Conservation (phyloP, 2,888 invertebrate species). For the Caenorhabditis afra region DNA sequence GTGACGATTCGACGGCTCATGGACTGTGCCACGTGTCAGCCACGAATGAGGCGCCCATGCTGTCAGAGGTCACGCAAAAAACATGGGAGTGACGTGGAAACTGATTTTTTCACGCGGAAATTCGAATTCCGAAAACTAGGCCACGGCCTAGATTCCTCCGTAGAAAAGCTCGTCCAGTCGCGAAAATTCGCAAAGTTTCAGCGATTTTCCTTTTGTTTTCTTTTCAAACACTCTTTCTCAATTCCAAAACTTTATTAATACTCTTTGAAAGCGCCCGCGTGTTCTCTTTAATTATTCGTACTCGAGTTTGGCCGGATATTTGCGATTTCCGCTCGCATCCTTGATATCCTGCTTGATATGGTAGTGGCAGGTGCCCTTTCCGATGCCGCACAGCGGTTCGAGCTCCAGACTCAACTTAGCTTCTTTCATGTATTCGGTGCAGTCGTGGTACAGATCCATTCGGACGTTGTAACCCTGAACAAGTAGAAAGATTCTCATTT, state of each 20-base stretch:
- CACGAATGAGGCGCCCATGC: constrained; percentile 16
- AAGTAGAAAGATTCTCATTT: too few species aligned
- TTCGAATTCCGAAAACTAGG: constrained; percentile 1
- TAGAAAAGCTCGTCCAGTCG: neutral
- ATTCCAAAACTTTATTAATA: neutral
- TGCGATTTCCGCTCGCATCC: neutral
- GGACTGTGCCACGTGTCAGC: constrained; percentile 26
- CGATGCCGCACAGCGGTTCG: constrained; percentile 12
- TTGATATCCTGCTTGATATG: constrained; percentile 24
- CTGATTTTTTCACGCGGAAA: neutral
- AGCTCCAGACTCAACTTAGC: neutral
- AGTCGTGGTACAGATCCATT: constrained; percentile 26
- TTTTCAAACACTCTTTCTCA: neutral
- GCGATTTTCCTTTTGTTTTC: neutral
- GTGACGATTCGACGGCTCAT: constrained; percentile 6
- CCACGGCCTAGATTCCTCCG: neutral
- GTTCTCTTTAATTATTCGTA: neutral
- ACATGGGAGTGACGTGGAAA: neutral
- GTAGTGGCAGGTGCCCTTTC: constrained; percentile 20
- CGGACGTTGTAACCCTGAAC: constrained; percentile 16
- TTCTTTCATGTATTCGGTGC: constrained; percentile 14
- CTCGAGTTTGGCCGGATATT: constrained; percentile 5
- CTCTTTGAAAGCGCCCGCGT: neutral
- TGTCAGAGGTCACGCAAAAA: constrained; percentile 16
- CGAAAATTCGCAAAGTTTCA: neutral